Percentiles rank a stretch among this genome's conserved stretches.
Evolutionary conservation across 2,113 vertebrate genomes (phyloP).

Genomic region (Mobula hypostoma): DNA sequence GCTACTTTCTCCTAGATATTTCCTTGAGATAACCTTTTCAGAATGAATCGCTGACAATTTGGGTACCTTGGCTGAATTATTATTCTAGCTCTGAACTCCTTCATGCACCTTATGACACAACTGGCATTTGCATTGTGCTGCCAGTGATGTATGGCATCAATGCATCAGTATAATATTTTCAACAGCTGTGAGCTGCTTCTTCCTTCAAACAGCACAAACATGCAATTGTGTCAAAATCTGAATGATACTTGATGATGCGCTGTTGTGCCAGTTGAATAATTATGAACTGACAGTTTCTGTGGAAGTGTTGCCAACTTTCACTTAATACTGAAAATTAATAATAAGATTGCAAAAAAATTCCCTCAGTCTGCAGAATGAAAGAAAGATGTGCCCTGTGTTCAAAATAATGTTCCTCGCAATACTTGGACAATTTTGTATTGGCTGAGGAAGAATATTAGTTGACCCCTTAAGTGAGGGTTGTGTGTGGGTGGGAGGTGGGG

Average conservation of each 20-base stretch:
- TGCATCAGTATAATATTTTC: slow-evolving; percentile 22
- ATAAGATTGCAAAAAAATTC: background rate
- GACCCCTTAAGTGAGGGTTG: background rate
- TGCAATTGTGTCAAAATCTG: background rate
- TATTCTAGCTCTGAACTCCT: background rate
- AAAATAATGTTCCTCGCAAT: background rate
- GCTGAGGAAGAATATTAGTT: background rate
- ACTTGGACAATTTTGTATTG: background rate
- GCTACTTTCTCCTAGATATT: background rate
- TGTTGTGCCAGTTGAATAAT: background rate
- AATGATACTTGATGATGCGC: slow-evolving; percentile 17
- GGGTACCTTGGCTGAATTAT: background rate
- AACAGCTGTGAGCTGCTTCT: background rate
- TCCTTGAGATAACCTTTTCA: slow-evolving; percentile 1
- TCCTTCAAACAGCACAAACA: background rate
- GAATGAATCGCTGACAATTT: background rate
- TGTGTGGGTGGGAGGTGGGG: no score
- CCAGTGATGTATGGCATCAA: background rate
- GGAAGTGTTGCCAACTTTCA: background rate
- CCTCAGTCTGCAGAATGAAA: background rate
- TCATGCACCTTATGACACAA: background rate
- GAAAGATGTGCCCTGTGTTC: background rate
- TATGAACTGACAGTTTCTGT: background rate
- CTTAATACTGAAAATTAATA: background rate
- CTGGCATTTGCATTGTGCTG: background rate